These are phyloP conservation scores for Stenopsyche tienmushanensis DNA, from an alignment of 1,140 invertebrate genomes.

Conservation along the genomic window DNA sequence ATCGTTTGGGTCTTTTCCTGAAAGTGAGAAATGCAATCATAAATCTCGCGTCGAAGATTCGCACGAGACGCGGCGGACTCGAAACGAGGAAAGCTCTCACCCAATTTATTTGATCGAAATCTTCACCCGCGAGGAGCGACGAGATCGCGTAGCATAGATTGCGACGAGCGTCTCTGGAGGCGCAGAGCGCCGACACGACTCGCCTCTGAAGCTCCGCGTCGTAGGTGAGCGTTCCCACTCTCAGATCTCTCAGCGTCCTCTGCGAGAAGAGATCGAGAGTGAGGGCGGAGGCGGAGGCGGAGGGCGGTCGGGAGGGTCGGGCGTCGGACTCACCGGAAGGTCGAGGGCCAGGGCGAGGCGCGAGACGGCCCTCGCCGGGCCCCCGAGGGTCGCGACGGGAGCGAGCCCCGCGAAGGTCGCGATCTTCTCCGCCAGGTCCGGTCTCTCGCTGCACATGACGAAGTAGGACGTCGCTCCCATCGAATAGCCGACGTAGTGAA, in stretches of 20 bases:
- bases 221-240: not conserved
- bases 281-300: no score
- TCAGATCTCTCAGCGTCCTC: not conserved
- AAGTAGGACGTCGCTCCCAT: constrained; percentile 66
- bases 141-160: constrained; percentile 46
- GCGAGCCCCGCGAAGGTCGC: constrained; percentile 49
- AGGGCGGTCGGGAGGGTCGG: no score
- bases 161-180: constrained; percentile 28
- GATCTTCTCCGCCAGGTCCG: constrained; percentile 59
- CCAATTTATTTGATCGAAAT: constrained; percentile 49
- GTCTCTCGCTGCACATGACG: constrained; percentile 58
- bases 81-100: constrained; percentile 42
- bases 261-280: constrained; percentile 2
- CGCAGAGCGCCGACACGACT: constrained; percentile 44
- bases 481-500: constrained; percentile 61
- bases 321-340: constrained; percentile 17
- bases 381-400: constrained; percentile 46
- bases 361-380: not conserved
- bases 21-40: constrained; percentile 7
- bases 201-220: constrained; percentile 24
- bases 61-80: no score
- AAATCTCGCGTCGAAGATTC: no score
- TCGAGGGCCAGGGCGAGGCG: not conserved
- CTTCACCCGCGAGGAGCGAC: constrained; percentile 46
- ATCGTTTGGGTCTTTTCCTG: constrained; percentile 4